Conservation (phyloP, 2,888 invertebrate species). For the Torymus tubicola region DNA sequence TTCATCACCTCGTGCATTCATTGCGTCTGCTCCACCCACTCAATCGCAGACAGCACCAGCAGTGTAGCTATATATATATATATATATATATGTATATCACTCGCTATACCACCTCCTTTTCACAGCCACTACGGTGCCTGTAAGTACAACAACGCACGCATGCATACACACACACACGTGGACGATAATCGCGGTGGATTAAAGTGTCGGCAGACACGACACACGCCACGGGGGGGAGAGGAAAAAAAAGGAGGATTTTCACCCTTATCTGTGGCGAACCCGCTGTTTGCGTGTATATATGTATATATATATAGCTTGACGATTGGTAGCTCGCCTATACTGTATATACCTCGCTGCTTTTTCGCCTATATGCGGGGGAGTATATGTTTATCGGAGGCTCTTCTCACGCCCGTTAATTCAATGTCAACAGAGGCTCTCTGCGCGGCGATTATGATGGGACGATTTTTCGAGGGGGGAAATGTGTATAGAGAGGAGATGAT, state of each 20-base stretch:
- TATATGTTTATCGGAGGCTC: too few species aligned
- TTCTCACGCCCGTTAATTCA: constrained; percentile 12
- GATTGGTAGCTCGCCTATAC: background rate
- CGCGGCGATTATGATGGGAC: constrained; percentile 1
- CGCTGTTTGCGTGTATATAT: constrained; percentile 12
- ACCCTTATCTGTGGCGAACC: background rate
- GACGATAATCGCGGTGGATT: constrained; percentile 37
- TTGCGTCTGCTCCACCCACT: too few species aligned
- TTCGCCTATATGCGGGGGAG: background rate
- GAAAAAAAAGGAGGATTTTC: background rate
- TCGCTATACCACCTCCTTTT: too few species aligned
- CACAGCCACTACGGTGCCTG: too few species aligned
- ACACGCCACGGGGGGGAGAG: background rate
- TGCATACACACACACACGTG: background rate
- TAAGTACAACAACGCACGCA: background rate
- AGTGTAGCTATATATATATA: too few species aligned
- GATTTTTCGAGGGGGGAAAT: background rate
- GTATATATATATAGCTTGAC: too few species aligned
- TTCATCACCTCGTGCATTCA: too few species aligned
- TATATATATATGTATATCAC: too few species aligned
- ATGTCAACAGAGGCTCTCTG: constrained; percentile 33
- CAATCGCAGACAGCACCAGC: too few species aligned
- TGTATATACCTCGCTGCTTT: background rate
- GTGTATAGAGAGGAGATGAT: background rate
- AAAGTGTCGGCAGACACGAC: constrained; percentile 46